Percentiles rank a stretch among this genome's conserved stretches.
These are phyloP conservation scores for Leucozona laternaria DNA, from an alignment of 2,888 invertebrate genomes.

Conservation along the genomic window DNA sequence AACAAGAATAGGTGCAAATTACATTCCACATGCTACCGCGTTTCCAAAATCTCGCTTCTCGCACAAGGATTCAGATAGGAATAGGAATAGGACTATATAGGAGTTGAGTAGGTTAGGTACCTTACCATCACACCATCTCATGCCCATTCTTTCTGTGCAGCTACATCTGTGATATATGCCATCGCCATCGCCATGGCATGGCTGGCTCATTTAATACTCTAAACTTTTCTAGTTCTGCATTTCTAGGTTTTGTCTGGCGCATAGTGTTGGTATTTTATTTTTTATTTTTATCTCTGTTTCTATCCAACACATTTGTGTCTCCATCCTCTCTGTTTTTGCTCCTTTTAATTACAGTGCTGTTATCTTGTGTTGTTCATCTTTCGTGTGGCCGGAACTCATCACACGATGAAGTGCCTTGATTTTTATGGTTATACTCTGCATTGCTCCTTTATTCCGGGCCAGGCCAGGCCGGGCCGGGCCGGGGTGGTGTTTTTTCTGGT, in stretches of 20 bases:
- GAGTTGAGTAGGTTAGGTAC: not conserved
- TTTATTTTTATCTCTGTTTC: slow-evolving; percentile 12
- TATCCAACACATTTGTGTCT: slow-evolving; percentile 48
- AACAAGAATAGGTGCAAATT: slow-evolving; percentile 75
- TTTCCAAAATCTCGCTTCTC: slow-evolving; percentile 54
- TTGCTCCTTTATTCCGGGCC: slow-evolving; percentile 55
- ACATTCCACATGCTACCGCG: slow-evolving; percentile 75
- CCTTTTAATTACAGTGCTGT: slow-evolving; percentile 73
- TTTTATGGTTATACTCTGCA: slow-evolving; percentile 69
- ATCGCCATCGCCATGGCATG: slow-evolving; percentile 37
- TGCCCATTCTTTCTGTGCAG: slow-evolving; percentile 16
- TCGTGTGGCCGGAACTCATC: slow-evolving; percentile 74
- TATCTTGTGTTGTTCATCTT: slow-evolving; percentile 75
- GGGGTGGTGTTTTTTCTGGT: slow-evolving; percentile 20
- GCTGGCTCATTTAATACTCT: slow-evolving; percentile 69
- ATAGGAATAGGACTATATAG: too few species aligned
- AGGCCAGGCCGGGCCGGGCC: not conserved
- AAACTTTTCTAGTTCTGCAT: slow-evolving; percentile 72
- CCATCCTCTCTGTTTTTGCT: slow-evolving; percentile 56
- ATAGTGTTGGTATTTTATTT: slow-evolving; percentile 52
- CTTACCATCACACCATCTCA: not conserved
- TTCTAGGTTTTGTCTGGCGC: slow-evolving; percentile 65
- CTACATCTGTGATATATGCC: slow-evolving; percentile 46
- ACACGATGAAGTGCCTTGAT: slow-evolving; percentile 76
- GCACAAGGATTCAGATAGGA: slow-evolving; percentile 53